phyloP scores from a whole-genome alignment of 2,888 invertebrate species.

The Microdon myrmicae region DNA sequence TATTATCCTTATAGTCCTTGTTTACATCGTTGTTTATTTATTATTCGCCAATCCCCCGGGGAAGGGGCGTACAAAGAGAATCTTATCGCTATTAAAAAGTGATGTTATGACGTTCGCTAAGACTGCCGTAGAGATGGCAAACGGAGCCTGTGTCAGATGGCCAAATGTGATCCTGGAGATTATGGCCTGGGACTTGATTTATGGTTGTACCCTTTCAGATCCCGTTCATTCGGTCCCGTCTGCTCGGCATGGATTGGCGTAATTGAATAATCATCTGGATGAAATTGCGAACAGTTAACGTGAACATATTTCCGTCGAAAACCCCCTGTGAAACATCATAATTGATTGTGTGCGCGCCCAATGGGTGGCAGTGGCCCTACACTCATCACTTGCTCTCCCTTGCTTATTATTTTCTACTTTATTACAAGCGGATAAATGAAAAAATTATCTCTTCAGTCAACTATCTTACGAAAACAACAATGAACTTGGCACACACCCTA shows the following conservation, averaged over 20 bases:
- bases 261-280: constrained; percentile 53
- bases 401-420: constrained; percentile 41
- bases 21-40: constrained; percentile 52
- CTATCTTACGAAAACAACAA: constrained; percentile 31
- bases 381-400: constrained; percentile 24
- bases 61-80: constrained; percentile 13
- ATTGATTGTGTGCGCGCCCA: constrained; percentile 42
- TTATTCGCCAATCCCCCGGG: constrained; percentile 38
- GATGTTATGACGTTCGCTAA: constrained; percentile 43
- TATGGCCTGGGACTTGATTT: constrained; percentile 38
- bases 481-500: too few species aligned
- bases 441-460: constrained; percentile 36
- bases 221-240: constrained; percentile 20
- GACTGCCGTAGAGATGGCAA: constrained; percentile 22
- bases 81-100: constrained; percentile 49
- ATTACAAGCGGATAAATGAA: constrained; percentile 49
- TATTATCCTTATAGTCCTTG: constrained; percentile 39
- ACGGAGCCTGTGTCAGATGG: constrained; percentile 37
- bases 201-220: constrained; percentile 34
- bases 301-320: constrained; percentile 20
- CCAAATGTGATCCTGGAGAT: constrained; percentile 42
- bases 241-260: constrained; percentile 31
- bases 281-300: constrained; percentile 37
- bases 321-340: constrained; percentile 37
- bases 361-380: constrained; percentile 25